Conservation (phyloP, 2,888 invertebrate genomes). For the Eupithecia abbreviata region DNA sequence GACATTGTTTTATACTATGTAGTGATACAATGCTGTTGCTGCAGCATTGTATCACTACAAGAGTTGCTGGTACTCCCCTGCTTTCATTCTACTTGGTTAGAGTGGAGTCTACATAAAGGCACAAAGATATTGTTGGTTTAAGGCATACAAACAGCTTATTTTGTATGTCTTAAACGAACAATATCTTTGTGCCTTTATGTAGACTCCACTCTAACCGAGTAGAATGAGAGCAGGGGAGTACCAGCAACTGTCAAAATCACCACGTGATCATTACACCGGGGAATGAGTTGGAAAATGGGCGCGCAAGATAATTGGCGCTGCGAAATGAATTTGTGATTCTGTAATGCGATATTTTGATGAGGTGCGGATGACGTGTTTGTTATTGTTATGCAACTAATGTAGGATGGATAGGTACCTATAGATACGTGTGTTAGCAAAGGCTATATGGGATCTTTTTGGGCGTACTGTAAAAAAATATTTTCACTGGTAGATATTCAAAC, state of each 20-base stretch:
- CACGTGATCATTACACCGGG: slow-evolving; percentile 81
- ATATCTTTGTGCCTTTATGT: background rate
- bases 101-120: slow-evolving; percentile 3
- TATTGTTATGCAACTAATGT: slow-evolving; percentile 23
- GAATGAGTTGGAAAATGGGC: slow-evolving; percentile 81
- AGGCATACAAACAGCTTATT: no score
- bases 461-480: no score
- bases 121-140: background rate
- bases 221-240: slow-evolving; percentile 46
- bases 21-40: no score
- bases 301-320: slow-evolving; percentile 79
- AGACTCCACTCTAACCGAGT: slow-evolving; percentile 18
- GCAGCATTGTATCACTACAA: no score
- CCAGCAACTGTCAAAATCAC: slow-evolving; percentile 80
- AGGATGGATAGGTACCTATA: background rate
- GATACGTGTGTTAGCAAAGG: background rate
- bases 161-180: background rate
- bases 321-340: slow-evolving; percentile 78
- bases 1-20: no score
- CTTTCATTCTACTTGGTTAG: slow-evolving; percentile 19
- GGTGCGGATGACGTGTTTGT: slow-evolving; percentile 66
- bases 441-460: no score
- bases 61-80: slow-evolving; percentile 62
- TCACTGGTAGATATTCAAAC: no score
- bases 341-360: slow-evolving; percentile 83